A percentile compares a stretch with the other conserved stretches of the same genome.
These are phyloP conservation scores for Thereuonema tuberculata DNA, from an alignment of 1,140 invertebrate genomes.

Conservation along the genomic window DNA sequence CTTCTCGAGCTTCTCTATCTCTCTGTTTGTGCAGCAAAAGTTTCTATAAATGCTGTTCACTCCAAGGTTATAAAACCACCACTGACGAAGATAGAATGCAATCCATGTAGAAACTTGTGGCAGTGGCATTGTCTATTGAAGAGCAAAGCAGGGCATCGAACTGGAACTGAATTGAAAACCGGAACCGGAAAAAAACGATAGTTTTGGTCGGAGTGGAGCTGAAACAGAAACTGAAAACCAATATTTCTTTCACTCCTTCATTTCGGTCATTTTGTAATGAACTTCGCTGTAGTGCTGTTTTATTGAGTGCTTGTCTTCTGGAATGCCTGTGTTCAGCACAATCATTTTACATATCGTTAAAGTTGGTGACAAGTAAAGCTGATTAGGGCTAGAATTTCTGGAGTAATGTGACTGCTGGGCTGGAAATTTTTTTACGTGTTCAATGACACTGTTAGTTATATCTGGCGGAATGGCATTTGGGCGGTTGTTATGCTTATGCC, in stretches of 20 bases:
- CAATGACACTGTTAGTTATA: neutral
- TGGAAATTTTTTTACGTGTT: conserved; percentile 6
- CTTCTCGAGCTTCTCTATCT: neutral
- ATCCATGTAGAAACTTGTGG: conserved; percentile 5
- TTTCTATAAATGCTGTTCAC: neutral
- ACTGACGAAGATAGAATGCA: conserved; percentile 5
- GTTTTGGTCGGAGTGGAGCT: neutral
- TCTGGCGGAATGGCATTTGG: neutral
- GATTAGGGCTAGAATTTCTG: conserved; percentile 5
- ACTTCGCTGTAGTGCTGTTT: conserved; percentile 6
- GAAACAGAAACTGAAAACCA: conserved; percentile 1
- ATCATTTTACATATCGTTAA: conserved; percentile 7
- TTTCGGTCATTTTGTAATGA: neutral
- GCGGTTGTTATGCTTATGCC: neutral
- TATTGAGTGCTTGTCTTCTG: neutral
- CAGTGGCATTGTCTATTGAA: conserved; percentile 12
- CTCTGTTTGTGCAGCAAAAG: neutral
- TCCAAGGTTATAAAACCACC: conserved; percentile 13
- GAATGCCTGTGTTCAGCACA: conserved; percentile 3
- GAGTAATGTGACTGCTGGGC: conserved; percentile 5
- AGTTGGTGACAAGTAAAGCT: conserved; percentile 4
- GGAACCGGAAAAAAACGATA: conserved; percentile 2
- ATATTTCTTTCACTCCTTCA: neutral
- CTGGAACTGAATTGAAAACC: neutral
- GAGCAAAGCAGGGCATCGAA: neutral